phyloP scores from a whole-genome alignment of 37 sponge, comb jelly and placozoan species.

The Aplysina aerophoba region DNA sequence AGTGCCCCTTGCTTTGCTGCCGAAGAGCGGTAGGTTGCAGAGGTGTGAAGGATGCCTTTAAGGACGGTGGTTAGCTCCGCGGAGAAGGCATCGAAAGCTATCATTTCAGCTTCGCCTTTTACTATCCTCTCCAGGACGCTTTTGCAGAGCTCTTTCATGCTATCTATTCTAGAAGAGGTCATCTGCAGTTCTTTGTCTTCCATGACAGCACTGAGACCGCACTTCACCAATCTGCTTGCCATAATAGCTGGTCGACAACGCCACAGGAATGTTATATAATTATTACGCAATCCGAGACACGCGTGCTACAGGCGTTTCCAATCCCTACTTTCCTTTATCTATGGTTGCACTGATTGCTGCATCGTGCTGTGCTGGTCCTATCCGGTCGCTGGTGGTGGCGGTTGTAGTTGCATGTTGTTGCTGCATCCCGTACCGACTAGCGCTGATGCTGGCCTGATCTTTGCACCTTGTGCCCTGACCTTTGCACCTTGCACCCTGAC shows the following conservation, averaged over 20 bases:
- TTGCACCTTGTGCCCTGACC: too few relatives aligned
- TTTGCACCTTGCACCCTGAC: too few relatives aligned
- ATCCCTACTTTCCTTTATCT: neutral
- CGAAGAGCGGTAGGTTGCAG: neutral
- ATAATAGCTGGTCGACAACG: neutral
- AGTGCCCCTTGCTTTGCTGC: neutral
- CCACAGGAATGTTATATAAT: neutral
- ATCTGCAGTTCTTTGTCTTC: slow-evolving; percentile 13
- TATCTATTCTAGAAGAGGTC: neutral
- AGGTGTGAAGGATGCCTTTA: neutral
- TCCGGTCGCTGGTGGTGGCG: too few relatives aligned
- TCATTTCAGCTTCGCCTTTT: neutral
- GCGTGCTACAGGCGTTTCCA: neutral
- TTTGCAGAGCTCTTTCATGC: neutral
- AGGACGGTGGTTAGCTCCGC: neutral
- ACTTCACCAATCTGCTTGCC: slow-evolving; percentile 7
- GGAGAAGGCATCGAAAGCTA: neutral
- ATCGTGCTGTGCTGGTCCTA: too few relatives aligned
- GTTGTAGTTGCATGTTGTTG: too few relatives aligned
- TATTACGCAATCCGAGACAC: slow-evolving; percentile 10
- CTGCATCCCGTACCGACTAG: too few relatives aligned
- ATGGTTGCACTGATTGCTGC: neutral
- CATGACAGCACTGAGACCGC: neutral
- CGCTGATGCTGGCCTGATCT: too few relatives aligned
- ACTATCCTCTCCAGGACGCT: slow-evolving; percentile 6